Base-by-base conservation (phyloP, 2,888 invertebrate genomes). In the Drosophila austrosaltans region DNA sequence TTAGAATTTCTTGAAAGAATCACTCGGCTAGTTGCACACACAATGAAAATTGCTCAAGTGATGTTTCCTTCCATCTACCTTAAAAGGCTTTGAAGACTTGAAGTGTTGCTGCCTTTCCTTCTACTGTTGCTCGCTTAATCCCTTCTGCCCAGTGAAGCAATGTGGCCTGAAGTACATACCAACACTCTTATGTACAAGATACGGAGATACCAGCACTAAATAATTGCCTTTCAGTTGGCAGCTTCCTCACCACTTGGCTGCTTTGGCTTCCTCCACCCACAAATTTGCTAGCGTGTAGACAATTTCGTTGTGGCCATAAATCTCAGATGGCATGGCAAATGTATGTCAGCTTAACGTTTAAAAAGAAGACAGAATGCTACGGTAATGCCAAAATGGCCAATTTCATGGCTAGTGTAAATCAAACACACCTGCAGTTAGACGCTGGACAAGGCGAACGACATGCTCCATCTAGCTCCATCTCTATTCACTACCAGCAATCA, bases 361-460 rank as follows among this genome's bases (percentile, higher is more conserved):
- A 75, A 48, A 72, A 66, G 79, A 67, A 73, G 73, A 85, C 66
- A 66, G 72, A 87, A 80, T 79, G 72, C 72, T 66, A 32, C 60
- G 62, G 77, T 75, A 84, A 83, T 82, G 69, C 74, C 80, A 56
- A 80, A 87, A 87, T 82, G 78, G 86, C 82, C 86, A 85, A 87
- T 83, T 83, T 85, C 86, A 85, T 75, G 88, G 83, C 72, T 79
- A 76, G 81, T 80, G 88, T 83, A 83, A 83, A 87, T 83, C 83
- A 83, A 83, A 83, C 75, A 82, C 80, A 88, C 86, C 82, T 78
- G 88, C 88, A 87, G 87, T 83, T 83, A 87, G 81, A 66, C 28
- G 53, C 44, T 64, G 63, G 40, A 70, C 61, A 36, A 10, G 22
- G 20, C 42, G 42, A 60, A 36, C 30, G 59, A 53, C 53, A 59